A percentile compares a stretch with the other conserved stretches of the same genome.
phyloP scores from a whole-genome alignment of 2,888 invertebrate species.

The Aphidius colemani region DNA sequence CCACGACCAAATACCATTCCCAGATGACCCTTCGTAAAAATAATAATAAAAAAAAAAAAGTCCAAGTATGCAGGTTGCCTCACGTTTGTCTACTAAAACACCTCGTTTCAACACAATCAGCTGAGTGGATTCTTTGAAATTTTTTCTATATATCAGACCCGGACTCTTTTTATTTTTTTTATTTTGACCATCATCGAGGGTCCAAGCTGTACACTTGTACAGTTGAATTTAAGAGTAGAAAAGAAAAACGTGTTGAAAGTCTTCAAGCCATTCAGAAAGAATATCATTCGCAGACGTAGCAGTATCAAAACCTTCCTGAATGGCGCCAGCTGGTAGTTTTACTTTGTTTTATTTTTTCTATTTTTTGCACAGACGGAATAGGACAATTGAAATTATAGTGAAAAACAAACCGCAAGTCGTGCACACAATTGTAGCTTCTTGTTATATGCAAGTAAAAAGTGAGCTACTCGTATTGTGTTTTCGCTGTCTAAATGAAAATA shows the following conservation, averaged over 20 bases:
- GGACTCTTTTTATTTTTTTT: background rate
- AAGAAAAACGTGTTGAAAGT: conserved; percentile 17
- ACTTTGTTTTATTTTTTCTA: conserved; percentile 8
- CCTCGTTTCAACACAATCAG: conserved; percentile 36
- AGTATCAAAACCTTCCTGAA: conserved; percentile 2
- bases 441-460: background rate
- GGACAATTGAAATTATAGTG: too few relatives aligned
- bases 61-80: conserved; percentile 26
- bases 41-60: conserved; percentile 5
- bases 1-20: conserved; percentile 18
- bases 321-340: conserved; percentile 13
- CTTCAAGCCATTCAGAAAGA: conserved; percentile 33
- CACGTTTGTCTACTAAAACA: conserved; percentile 23
- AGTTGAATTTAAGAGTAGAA: conserved; percentile 8
- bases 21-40: conserved; percentile 33
- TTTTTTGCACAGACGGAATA: conserved; percentile 30
- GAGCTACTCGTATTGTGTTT: background rate
- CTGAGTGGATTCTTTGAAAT: conserved; percentile 35
- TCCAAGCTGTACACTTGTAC: conserved; percentile 1
- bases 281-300: conserved; percentile 31
- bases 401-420: conserved; percentile 30
- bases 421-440: conserved; percentile 35
- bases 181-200: background rate
- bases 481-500: background rate
- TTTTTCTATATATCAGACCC: conserved; percentile 18